Evolutionary conservation across 1,140 invertebrate species (phyloP), one percentile per base, ranked within the genome.

Genomic region (Drosophila arizonae): DNA sequence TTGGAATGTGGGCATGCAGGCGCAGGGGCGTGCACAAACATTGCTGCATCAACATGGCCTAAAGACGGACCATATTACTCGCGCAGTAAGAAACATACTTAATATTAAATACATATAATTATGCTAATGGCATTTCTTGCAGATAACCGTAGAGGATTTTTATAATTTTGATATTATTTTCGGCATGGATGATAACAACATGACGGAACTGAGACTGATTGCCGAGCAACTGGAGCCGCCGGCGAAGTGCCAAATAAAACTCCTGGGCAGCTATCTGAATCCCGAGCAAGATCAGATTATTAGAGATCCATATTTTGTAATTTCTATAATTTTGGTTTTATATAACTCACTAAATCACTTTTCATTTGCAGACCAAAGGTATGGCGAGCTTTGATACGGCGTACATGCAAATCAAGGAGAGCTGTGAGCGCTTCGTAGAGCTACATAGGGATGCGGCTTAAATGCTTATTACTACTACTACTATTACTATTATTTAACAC

Each of bases 241-340:
- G 0, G 92, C 92, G 21, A 95, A 93, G 77, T 95, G 96, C 0
- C 94, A 95, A 85, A 93, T 98, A 63, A 91, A 95, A 55, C 86
- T 98, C 5, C 93, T 98, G 57, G 97, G 97, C 33, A 94, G 94
- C 63, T 97, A 95, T 92, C 95, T 97, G 92, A 95, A 96, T 2
- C 73, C 68, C 26, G 76, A 96, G 82, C 95, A 95, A 46, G 94
- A 96, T 69, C 91, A 93, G 62, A 95, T 96, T 75, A 97, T 98
- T 84, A 92, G 94, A 85, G 97, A 98, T 93, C 97, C 97, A 21
- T 97, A 98, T 91, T 98, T 97, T 94, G 96, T 95, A 93, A 92
- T 41, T 57, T 64, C 8, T 4, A 1, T 10, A 8, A 9, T 1
- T 2, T 0, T 24, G 36, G 10, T 0, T 2, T 5, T 26, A n/a